Base-by-base conservation (phyloP, 2,113 vertebrate genomes). In the Calidris pygmaea region DNA sequence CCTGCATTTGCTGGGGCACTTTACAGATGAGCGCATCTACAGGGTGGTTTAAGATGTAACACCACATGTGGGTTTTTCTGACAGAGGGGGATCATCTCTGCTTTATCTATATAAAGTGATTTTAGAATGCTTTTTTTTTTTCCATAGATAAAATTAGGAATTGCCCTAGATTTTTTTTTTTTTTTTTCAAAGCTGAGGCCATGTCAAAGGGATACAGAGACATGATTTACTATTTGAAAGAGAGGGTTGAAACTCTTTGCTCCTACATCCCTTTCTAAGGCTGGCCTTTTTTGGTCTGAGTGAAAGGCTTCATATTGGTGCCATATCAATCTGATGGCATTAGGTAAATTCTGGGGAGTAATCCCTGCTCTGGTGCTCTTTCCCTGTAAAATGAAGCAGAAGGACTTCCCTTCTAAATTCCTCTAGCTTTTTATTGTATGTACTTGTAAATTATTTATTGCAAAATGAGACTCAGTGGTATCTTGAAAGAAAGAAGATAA, bases 401-500 rank as follows among this genome's bases (percentile, higher is more conserved):
- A 47, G 16, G 60, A 3, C 34, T 92, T 91, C 35, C 16, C 32
- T 67, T 83, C 34, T 18, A 18, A 74, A 56, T 86, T 77, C 30
- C 41, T 62, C 43, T 34, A 35, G 47, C 47, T 84, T 85, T 73
- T 88, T 39, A 43, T 20, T 63, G 30, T 34, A 20, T 77, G 30
- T 60, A 45, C 84, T 90, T 92, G 47, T 94, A 74, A 91, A 87
- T 86, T 83, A 92, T 73, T 90, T 70, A 85, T 95, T 83, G 87
- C 74, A 70, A 83, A 91, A 58, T 43, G 66, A 87, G 41, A 20
- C 53, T 85, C 22, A 19, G 60, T 89, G 48, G 53, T 34, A 59
- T 90, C 72, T 92, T 66, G 35, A 77, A 87, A 90, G 83, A 66
- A 26, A 19, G 58, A 37, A 16, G 23, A 87, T 21, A 30, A 43